These are phyloP conservation scores for Tricholaema leucomelas DNA, from an alignment of 2,113 vertebrate genomes.

Conservation along the genomic window DNA sequence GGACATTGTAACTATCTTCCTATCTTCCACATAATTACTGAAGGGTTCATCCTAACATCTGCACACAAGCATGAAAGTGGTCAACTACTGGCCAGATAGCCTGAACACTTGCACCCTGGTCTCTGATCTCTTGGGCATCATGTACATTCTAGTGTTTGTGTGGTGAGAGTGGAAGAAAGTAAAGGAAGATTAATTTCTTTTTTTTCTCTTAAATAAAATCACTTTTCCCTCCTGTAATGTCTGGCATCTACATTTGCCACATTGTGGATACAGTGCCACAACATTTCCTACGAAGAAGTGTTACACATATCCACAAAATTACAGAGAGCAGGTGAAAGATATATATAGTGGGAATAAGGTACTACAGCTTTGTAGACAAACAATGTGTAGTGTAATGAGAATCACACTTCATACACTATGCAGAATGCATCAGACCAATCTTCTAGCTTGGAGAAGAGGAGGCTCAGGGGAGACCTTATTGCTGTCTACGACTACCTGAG, in stretches of 20 bases:
- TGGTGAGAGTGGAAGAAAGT: neutral
- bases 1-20: neutral
- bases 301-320: neutral
- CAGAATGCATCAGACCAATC: neutral
- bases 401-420: neutral
- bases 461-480: no score
- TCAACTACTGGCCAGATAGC: neutral
- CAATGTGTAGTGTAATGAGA: neutral
- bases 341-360: neutral
- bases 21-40: neutral
- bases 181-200: neutral
- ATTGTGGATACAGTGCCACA: neutral
- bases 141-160: neutral
- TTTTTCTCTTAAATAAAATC: neutral
- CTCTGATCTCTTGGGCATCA: neutral
- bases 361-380: rapidly evolving
- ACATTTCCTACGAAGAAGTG: neutral
- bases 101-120: neutral
- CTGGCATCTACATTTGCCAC: neutral
- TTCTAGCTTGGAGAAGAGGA: no score
- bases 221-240: neutral
- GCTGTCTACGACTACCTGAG: no score
- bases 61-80: rapidly evolving
- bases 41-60: neutral
- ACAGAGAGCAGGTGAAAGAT: neutral